Evolutionary conservation across 2,888 invertebrate species (phyloP), one percentile per base, ranked within the genome.

Genomic region (Muschampia plurimacula): DNA sequence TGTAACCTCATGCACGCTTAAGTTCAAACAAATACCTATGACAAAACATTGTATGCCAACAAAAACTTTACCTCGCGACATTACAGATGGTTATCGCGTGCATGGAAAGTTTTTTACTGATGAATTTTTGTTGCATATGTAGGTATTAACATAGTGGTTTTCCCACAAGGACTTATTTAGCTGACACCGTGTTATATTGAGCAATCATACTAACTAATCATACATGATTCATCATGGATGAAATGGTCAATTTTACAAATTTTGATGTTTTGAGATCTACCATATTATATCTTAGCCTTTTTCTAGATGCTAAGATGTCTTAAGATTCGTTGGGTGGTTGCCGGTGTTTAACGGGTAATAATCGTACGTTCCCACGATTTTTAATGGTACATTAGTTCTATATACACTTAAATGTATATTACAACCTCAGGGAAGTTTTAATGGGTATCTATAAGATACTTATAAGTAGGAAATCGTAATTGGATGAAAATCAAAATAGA

Each of bases 131-230:
- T 28, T 28, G 57, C 12, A 5, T 28, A 28, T 10, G 28, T 28
- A 57, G 28, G 22, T 57, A 28, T 57, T 57, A 57, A 28, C 57
- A 57, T 57, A 57, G 22, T 55, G 55, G 55, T 55, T 57, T 57
- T 12, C 57, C 57, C 32, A 57, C 5, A 28, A 22, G 57, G 57
- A 22, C 55, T 57, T 7, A 57, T 57, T 57, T 28, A 57, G 57
- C 12, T 28, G 28, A 28, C 12, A 57, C 10, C 12, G 22, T 55
- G 22, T 10, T 57, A 28, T 28, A 57, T 57, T 57, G 28, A 5
- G 57, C 22, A 57, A 57, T 57, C 28, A 28, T 28, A 5, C 22
- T 5, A n/a, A 55, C 55, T 8, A 55, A 9, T 55, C 32, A 32
- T 32, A 32, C 32, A 32, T 32, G 55, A 55, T 55, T 55, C 55